These are phyloP conservation scores for Misgurnus anguillicaudatus DNA, from an alignment of 2,113 vertebrate genomes.

Conservation along the genomic window DNA sequence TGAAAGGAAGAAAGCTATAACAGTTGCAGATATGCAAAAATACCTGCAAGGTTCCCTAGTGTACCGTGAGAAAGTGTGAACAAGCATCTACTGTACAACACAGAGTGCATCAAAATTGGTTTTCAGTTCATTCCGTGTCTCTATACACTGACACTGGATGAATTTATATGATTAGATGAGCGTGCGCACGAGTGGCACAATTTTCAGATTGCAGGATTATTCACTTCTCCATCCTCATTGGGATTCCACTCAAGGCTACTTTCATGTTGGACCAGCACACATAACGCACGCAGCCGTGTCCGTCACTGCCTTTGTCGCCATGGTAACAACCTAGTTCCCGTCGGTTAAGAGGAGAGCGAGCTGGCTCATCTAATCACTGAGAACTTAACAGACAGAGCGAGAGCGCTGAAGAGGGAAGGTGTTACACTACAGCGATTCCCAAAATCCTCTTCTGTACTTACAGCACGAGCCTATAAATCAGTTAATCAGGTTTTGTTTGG, in stretches of 20 bases:
- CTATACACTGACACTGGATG: neutral
- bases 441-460: slow-evolving; percentile 9
- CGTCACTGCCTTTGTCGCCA: slow-evolving; percentile 73
- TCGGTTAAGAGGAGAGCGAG: slow-evolving; percentile 59
- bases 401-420: slow-evolving; percentile 4
- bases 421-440: slow-evolving; percentile 31
- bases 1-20: neutral
- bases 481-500: neutral
- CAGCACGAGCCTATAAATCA: neutral
- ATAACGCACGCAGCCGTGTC: slow-evolving; percentile 65
- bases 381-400: slow-evolving; percentile 61
- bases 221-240: slow-evolving; percentile 55
- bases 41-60: neutral
- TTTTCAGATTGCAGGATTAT: slow-evolving; percentile 23
- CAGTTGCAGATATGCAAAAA: neutral
- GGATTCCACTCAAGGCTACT: slow-evolving; percentile 58
- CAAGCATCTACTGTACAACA: neutral
- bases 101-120: neutral
- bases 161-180: neutral
- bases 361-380: slow-evolving; percentile 59
- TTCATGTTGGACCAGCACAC: slow-evolving; percentile 60
- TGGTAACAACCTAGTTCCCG: slow-evolving; percentile 82
- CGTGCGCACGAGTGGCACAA: neutral
- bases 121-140: neutral
- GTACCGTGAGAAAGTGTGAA: too few species aligned